Conservation (phyloP, 2,797 vertebrate species). For the Bufotes viridis region DNA sequence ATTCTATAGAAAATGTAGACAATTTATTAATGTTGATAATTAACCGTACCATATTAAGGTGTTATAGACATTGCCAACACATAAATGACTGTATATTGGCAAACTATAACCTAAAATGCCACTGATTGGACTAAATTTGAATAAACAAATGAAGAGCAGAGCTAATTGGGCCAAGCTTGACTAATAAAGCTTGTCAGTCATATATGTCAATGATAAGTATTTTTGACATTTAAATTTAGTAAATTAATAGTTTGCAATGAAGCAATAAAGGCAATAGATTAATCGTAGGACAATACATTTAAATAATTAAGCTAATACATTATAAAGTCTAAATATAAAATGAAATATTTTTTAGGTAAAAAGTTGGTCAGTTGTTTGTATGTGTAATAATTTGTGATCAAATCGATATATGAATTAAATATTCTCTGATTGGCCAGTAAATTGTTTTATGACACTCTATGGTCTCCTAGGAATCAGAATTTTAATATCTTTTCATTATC, state of each 20-base stretch:
- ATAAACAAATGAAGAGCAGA: slow-evolving; percentile 5
- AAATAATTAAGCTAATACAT: slow-evolving; percentile 4
- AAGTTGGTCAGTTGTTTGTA: too few relatives aligned
- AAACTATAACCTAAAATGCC: not conserved
- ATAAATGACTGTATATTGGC: not conserved
- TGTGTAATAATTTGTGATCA: too few relatives aligned
- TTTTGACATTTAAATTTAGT: slow-evolving; percentile 49
- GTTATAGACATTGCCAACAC: not conserved
- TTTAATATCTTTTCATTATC: too few relatives aligned
- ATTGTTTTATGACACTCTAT: too few relatives aligned
- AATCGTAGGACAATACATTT: not conserved
- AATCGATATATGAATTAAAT: too few relatives aligned
- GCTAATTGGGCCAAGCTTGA: slow-evolving; percentile 1
- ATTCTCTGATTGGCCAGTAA: too few relatives aligned
- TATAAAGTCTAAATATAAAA: slow-evolving; percentile 11
- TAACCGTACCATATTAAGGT: not conserved
- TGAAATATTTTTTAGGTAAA: not conserved
- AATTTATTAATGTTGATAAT: not conserved
- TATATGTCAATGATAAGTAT: slow-evolving; percentile 39
- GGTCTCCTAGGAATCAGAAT: too few relatives aligned
- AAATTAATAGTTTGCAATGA: slow-evolving; percentile 20
- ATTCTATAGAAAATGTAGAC: not conserved
- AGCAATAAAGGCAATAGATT: slow-evolving; percentile 44
- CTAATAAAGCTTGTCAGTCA: slow-evolving; percentile 36
- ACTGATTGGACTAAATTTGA: not conserved